Conservation (phyloP, 2,797 vertebrate genomes). For the Sebastes trivittatus region DNA sequence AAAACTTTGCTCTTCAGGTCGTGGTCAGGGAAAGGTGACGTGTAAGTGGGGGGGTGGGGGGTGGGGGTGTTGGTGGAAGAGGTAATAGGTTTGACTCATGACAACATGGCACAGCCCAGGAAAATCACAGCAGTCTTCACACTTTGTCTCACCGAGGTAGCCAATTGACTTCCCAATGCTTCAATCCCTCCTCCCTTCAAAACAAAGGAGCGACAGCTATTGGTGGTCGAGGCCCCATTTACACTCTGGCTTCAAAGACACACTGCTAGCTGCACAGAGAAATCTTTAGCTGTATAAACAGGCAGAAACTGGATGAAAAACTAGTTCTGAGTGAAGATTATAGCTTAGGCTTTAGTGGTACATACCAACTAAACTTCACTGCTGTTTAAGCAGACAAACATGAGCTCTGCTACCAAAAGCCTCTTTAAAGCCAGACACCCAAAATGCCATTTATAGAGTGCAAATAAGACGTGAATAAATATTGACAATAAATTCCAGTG, state of each 20-base stretch:
- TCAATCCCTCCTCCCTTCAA: constrained; percentile 85
- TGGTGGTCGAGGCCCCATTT: constrained; percentile 52
- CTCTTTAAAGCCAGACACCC: constrained; percentile 23
- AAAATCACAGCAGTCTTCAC: constrained; percentile 70
- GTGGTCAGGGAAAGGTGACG: not conserved
- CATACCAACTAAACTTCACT: not conserved
- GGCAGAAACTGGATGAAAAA: constrained; percentile 10
- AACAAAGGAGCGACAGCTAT: constrained; percentile 74
- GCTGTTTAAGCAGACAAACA: not conserved
- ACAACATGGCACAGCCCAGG: constrained; percentile 27
- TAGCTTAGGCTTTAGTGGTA: not conserved
- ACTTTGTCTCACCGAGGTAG: constrained; percentile 81
- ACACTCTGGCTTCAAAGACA: constrained; percentile 58
- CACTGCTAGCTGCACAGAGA: constrained; percentile 43
- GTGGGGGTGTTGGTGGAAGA: not conserved
- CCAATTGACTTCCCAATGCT: constrained; percentile 83
- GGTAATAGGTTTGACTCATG: constrained; percentile 3
- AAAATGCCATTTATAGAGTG: not conserved
- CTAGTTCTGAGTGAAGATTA: not conserved
- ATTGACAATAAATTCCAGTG: not conserved
- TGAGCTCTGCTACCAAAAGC: not conserved
- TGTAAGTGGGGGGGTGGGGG: not conserved
- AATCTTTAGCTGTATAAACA: constrained; percentile 45
- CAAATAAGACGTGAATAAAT: constrained; percentile 8
- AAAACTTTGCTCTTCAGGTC: not conserved